These are phyloP conservation scores for Saturnia pavonia DNA, from an alignment of 2,888 invertebrate genomes.

Conservation along the genomic window DNA sequence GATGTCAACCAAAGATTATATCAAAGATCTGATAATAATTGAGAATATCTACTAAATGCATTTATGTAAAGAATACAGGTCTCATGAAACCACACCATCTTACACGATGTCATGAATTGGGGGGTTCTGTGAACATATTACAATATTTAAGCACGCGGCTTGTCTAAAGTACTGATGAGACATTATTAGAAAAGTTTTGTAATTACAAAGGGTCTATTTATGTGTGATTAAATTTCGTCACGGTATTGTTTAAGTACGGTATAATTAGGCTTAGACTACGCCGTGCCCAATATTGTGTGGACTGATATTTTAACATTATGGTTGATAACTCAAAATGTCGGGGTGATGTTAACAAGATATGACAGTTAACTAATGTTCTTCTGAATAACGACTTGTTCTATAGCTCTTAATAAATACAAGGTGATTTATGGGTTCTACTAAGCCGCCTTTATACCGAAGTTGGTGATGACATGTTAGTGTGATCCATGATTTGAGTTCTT, in stretches of 20 bases:
- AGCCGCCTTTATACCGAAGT: too few species aligned
- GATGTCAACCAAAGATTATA: not conserved
- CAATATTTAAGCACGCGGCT: not conserved
- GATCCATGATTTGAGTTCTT: too few species aligned
- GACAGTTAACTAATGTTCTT: too few species aligned
- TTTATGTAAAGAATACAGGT: not conserved
- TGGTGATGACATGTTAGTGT: too few species aligned
- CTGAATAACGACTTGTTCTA: too few species aligned
- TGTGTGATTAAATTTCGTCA: not conserved
- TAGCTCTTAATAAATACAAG: too few species aligned
- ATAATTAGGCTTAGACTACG: not conserved
- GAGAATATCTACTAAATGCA: not conserved
- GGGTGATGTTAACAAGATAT: too few species aligned
- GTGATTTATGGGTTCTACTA: too few species aligned
- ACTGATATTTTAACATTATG: not conserved
- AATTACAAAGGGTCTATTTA: constrained; percentile 14
- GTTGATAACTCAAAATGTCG: not conserved
- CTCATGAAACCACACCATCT: not conserved
- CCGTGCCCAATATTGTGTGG: not conserved
- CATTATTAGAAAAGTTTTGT: constrained; percentile 6
- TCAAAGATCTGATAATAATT: not conserved
- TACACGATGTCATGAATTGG: not conserved
- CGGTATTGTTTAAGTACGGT: not conserved
- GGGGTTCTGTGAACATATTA: not conserved
- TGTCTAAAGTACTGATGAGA: not conserved